Conservation (phyloP, 2,888 invertebrate genomes). For the Thymelicus sylvestris region DNA sequence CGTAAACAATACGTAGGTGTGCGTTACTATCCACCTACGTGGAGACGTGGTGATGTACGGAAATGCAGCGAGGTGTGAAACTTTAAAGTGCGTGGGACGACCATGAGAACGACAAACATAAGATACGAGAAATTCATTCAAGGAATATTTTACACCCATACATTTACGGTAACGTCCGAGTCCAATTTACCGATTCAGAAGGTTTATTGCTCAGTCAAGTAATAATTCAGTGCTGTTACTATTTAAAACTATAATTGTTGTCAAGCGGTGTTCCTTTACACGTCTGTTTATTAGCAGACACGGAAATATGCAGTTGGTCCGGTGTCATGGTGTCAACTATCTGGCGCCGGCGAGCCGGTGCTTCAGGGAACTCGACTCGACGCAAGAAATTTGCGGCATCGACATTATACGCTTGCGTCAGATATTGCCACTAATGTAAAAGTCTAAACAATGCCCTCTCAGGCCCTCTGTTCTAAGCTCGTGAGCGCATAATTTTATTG, state of each 20-base stretch:
- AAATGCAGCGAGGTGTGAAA: conserved; percentile 55
- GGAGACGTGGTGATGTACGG: conserved; percentile 15
- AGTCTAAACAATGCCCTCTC: not conserved
- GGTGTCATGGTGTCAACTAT: conserved; percentile 61
- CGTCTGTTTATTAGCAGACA: conserved; percentile 31
- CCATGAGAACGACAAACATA: conserved; percentile 76
- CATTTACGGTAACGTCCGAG: conserved; percentile 6
- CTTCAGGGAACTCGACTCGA: conserved; percentile 64
- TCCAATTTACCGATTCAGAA: not conserved
- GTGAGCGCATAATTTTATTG: not conserved
- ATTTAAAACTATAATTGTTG: conserved; percentile 23
- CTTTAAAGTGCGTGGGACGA: conserved; percentile 61
- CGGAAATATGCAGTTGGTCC: conserved; percentile 39
- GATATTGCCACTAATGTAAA: conserved; percentile 6
- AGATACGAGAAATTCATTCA: conserved; percentile 36
- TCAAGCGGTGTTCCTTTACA: conserved; percentile 23
- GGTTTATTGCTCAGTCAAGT: conserved; percentile 2
- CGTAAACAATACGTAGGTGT: conserved; percentile 2
- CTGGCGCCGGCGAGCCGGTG: conserved; percentile 71
- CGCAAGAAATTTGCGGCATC: conserved; percentile 54
- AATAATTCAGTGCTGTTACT: conserved; percentile 5
- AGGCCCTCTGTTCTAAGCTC: not conserved
- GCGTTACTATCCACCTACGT: not conserved
- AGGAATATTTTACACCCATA: conserved; percentile 22
- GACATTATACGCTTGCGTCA: conserved; percentile 36